Base-by-base conservation (phyloP, 2,797 vertebrate species). In the Etheostoma nigrum region DNA sequence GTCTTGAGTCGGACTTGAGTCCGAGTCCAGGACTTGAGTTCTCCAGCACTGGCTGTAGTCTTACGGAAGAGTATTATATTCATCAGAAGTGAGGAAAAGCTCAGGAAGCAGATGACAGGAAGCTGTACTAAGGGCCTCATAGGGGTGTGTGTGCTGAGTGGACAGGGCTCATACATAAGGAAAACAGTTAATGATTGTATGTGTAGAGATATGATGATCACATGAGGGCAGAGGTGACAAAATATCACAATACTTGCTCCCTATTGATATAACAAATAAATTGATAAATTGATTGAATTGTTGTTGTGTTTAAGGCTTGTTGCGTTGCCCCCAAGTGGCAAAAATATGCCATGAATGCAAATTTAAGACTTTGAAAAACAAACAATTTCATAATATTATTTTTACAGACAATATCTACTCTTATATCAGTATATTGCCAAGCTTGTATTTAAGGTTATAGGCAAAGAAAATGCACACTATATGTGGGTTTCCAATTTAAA, bases 31-130 rank as follows among this genome's bases (percentile, higher is more conserved):
- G 27, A 27, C 27, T 27, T 27, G 27, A 27, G 27, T 27, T 27
- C 4, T 27, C 27, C 27, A 27, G 4, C 27, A 27, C 27, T 27
- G 27, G 27, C 27, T 27, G 27, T 27, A 27, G 27, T 36, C 36
- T 36, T 10, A 10, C 12, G 8, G 6, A 25, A 16, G 1, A 42
- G n/a, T 15, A 2, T 58, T 9, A 1, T 3, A 11, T 57, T 69
- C 11, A 54, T 61, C 23, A 59, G 36, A 1, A 52, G 1, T 2
- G 0, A 13, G n/a, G 23, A 33, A 48, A 64, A 55, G 10, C n/a
- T 5, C 12, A 40, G 70, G 74, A 80, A 60, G 55, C 0, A 11
- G 61, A 76, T 70, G 57, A 54, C 69, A 72, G 81, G 74, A 87
- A 76, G 78, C 81, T 63, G 25, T 16, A 74, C 74, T 74, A 79